Base-by-base conservation (phyloP, 2,113 vertebrate genomes). In the Hippopotamus amphibius region DNA sequence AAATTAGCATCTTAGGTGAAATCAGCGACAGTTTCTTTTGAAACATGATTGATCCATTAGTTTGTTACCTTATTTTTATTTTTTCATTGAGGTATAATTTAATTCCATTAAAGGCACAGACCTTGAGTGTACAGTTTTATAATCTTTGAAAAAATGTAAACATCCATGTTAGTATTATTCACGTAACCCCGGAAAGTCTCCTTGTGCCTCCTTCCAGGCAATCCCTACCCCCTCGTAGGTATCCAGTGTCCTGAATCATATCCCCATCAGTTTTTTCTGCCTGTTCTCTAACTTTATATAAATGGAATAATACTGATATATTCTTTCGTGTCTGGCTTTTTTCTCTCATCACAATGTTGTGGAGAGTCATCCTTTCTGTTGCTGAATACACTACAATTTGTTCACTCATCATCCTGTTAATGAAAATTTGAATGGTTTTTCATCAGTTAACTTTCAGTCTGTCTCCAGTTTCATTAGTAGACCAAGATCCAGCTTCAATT, bases 211-310 rank as follows among this genome's bases (percentile, higher is more conserved):
- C 14, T 90, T 93, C 48, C n/a, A n/a, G 57, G 63, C 46, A 46
- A 24, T n/a, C 37, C 26, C 11, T 79, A 33, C 12, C 14, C 28
- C 17, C 57, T 79, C n/a, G 65, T 37, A 50, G 77, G 41, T 57
- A 59, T 26, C 43, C 55, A 59, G 15, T 76, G n/a, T 89, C 91
- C 53, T 46, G 80, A 91, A 87, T 63, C 74, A 48, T 21, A 82
- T 59, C 12, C 61, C 30, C 72, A 61, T 63, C 43, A 30, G 41
- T 61, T 95, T 90, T 57, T 50, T 93, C 65, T 48, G 55, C 17
- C 59, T 93, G 21, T 74, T 68, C 30, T 83, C 93, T 48, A 96
- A 30, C 59, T 74, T 96, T 76, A 85, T 82, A 81, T 69, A 94
- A 94, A 63, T 85, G 50, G 77, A 92, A 59, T 41, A 59, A 28